Evolutionary conservation across 2,113 vertebrate genomes (phyloP).

Genomic region (Syrmaticus mikado): DNA sequence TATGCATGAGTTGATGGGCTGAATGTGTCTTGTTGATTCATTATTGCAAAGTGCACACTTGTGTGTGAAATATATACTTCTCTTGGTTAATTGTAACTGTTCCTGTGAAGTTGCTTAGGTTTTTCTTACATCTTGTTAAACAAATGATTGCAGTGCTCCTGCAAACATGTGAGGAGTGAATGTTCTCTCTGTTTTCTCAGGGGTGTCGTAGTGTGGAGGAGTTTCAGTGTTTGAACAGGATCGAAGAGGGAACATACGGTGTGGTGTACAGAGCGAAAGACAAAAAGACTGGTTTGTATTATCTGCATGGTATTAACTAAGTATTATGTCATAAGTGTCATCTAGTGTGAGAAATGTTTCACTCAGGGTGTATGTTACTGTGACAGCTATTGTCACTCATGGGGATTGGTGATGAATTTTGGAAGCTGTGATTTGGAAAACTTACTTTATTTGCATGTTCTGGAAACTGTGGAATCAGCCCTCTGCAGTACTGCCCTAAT

Average conservation of each 20-base stretch:
- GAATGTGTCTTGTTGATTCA: background rate
- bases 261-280: slow-evolving; percentile 98
- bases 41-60: background rate
- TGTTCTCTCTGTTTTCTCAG: slow-evolving; percentile 61
- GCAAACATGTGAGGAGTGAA: background rate
- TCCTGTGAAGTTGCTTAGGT: background rate
- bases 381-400: background rate
- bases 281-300: slow-evolving; percentile 91
- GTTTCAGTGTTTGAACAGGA: slow-evolving; percentile 97
- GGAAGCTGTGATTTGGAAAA: background rate
- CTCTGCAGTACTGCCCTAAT: background rate
- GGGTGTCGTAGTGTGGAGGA: slow-evolving; percentile 98
- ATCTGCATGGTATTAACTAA: background rate
- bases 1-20: background rate
- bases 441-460: background rate
- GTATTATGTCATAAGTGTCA: background rate
- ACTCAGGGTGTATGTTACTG: background rate
- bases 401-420: background rate
- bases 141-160: background rate
- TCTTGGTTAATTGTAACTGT: background rate
- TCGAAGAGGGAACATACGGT: slow-evolving; percentile 96
- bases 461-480: background rate
- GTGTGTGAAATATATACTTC: background rate
- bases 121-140: background rate
- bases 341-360: background rate